Evolutionary conservation across 2,797 vertebrate species (phyloP).

Genomic region (Pteropus rufus): DNA sequence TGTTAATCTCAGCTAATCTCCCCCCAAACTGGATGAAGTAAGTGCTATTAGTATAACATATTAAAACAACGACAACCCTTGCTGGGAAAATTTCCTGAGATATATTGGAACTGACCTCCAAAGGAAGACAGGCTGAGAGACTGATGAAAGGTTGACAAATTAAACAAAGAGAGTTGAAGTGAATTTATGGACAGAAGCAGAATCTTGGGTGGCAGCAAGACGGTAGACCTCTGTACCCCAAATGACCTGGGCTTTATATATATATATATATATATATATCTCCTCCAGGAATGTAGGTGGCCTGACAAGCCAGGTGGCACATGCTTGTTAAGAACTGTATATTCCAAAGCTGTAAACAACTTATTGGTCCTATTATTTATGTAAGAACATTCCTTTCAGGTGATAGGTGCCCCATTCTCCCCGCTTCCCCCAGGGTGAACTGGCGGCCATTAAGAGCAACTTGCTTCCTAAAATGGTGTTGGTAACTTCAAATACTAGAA

Average conservation of each 20-base stretch:
- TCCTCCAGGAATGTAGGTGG: background rate
- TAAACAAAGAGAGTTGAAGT: background rate
- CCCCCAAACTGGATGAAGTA: background rate
- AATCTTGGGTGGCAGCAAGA: background rate
- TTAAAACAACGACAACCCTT: background rate
- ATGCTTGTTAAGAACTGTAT: background rate
- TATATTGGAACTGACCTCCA: background rate
- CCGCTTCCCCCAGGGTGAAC: too few relatives aligned
- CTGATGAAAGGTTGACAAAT: background rate
- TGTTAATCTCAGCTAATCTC: background rate
- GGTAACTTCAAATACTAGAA: background rate
- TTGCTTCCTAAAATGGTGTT: background rate
- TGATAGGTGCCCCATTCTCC: background rate
- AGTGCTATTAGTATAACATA: background rate
- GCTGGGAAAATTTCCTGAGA: background rate
- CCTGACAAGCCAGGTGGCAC: background rate
- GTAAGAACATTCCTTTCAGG: background rate
- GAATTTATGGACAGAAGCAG: background rate
- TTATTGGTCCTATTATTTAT: background rate
- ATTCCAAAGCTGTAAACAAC: background rate
- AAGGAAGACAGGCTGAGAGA: background rate
- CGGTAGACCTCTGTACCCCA: background rate
- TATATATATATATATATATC: too few relatives aligned
- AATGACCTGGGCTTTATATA: background rate
- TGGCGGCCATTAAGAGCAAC: background rate